Percentiles rank a stretch among this genome's conserved stretches.
These are phyloP conservation scores for Streblospio benedicti DNA, from an alignment of 1,140 invertebrate genomes.

Conservation along the genomic window DNA sequence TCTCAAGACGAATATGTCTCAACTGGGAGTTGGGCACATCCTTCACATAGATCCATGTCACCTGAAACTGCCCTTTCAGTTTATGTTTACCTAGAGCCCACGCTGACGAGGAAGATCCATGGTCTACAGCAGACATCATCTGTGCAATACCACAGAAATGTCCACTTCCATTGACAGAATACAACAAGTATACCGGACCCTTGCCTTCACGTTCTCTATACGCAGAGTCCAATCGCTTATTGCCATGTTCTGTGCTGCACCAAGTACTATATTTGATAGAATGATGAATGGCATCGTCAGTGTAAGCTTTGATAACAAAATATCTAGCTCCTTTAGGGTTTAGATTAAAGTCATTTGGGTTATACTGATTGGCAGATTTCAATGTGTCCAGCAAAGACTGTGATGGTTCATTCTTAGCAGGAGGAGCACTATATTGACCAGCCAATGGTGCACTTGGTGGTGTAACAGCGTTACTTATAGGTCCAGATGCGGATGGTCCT, in stretches of 20 bases:
- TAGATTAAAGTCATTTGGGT: slow-evolving; percentile 84
- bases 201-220: slow-evolving; percentile 71
- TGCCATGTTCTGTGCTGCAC: slow-evolving; percentile 97
- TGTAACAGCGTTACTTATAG: no score
- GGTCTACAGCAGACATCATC: slow-evolving; percentile 90
- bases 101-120: slow-evolving; percentile 56
- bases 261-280: slow-evolving; percentile 98
- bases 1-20: slow-evolving; percentile 88
- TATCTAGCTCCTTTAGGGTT: slow-evolving; percentile 76
- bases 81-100: slow-evolving; percentile 50
- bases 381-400: slow-evolving; percentile 73
- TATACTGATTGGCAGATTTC: slow-evolving; percentile 87
- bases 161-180: slow-evolving; percentile 92
- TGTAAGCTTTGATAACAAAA: slow-evolving; percentile 97
- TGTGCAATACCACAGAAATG: slow-evolving; percentile 98
- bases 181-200: slow-evolving; percentile 82
- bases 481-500: no score
- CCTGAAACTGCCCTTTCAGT: slow-evolving; percentile 73
- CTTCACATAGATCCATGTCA: slow-evolving; percentile 98
- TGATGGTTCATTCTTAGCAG: not conserved
- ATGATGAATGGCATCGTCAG: slow-evolving; percentile 95
- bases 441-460: no score
- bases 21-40: slow-evolving; percentile 72
- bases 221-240: slow-evolving; percentile 85
- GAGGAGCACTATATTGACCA: no score